These are phyloP conservation scores for Pheosia gnoma DNA, from an alignment of 2,888 invertebrate genomes.

Conservation along the genomic window DNA sequence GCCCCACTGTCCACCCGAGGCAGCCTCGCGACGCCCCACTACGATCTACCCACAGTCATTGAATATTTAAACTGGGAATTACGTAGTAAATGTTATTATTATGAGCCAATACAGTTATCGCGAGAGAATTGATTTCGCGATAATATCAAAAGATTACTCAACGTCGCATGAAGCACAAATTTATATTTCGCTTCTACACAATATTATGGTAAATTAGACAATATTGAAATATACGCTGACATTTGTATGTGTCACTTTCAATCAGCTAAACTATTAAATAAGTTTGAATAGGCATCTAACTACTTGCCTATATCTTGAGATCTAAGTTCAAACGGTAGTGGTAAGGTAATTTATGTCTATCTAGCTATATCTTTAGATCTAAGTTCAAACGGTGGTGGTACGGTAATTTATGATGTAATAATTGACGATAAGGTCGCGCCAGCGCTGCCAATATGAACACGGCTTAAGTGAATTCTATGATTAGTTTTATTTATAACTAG, in stretches of 20 bases:
- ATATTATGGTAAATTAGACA: constrained; percentile 33
- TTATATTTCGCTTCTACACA: background rate
- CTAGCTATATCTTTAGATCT: constrained; percentile 9
- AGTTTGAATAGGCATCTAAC: too few relatives aligned
- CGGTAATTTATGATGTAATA: too few relatives aligned
- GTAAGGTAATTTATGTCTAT: constrained; percentile 38
- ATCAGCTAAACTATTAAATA: constrained; percentile 49
- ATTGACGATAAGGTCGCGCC: too few relatives aligned
- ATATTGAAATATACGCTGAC: constrained; percentile 39
- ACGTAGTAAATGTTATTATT: background rate
- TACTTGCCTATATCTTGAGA: constrained; percentile 40
- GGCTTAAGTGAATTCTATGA: too few relatives aligned
- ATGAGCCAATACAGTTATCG: background rate
- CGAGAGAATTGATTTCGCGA: background rate
- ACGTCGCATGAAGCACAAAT: background rate
- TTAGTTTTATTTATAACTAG: too few relatives aligned
- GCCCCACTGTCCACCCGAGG: too few relatives aligned
- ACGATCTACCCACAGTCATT: too few relatives aligned
- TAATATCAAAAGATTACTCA: background rate
- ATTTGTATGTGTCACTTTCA: constrained; percentile 54
- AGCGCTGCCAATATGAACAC: too few relatives aligned
- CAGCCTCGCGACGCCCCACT: too few relatives aligned
- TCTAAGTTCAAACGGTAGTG: constrained; percentile 34
- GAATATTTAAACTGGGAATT: too few relatives aligned
- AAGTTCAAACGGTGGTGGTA: too few relatives aligned